phyloP scores from a whole-genome alignment of 2,888 invertebrate species.

The Epistrophe grossulariae region DNA sequence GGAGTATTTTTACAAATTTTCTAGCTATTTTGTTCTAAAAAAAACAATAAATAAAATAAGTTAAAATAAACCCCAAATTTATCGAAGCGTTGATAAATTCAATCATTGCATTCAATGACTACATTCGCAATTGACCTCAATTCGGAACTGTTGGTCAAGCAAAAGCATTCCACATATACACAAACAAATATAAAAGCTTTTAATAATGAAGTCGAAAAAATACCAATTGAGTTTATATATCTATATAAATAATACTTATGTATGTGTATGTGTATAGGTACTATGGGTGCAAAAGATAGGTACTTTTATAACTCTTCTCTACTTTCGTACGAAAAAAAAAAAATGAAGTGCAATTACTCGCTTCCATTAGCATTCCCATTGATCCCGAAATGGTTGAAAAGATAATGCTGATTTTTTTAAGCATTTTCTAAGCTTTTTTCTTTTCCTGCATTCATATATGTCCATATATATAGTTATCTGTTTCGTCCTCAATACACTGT shows the following conservation, averaged over 20 bases:
- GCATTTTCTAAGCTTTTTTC: constrained; percentile 32
- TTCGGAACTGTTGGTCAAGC: constrained; percentile 38
- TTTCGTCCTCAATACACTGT: background rate
- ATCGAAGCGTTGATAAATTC: constrained; percentile 15
- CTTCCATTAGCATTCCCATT: constrained; percentile 48
- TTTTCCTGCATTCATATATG: background rate
- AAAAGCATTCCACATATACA: constrained; percentile 15
- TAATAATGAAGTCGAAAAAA: constrained; percentile 3
- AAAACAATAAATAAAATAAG: background rate
- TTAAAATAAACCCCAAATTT: constrained; percentile 8
- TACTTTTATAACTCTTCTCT: background rate
- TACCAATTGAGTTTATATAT: background rate
- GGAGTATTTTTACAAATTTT: too few relatives aligned
- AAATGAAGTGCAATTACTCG: constrained; percentile 52
- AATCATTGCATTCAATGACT: constrained; percentile 38
- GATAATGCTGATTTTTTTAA: constrained; percentile 54
- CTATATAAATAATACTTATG: background rate
- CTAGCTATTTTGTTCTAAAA: background rate
- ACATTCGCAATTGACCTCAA: constrained; percentile 11
- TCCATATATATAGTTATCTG: background rate
- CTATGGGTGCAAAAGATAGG: too few relatives aligned
- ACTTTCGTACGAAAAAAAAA: background rate
- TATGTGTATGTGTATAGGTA: too few relatives aligned
- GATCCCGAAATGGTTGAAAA: constrained; percentile 40
- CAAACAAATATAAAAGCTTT: constrained; percentile 2